Conservation (phyloP, 2,797 vertebrate species). For the Enteromius treurensis region DNA sequence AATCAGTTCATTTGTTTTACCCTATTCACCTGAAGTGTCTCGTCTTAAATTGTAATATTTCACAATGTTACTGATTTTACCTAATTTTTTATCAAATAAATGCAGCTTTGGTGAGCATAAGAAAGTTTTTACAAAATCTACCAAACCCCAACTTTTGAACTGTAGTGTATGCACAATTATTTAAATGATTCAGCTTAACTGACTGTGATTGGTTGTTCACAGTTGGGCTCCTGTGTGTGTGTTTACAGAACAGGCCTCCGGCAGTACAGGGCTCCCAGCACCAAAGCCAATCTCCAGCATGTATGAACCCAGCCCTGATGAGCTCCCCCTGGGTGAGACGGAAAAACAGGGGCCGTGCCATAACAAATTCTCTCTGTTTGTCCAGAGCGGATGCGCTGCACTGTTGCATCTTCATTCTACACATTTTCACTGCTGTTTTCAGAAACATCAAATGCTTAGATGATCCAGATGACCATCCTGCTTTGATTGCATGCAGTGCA, state of each 20-base stretch:
- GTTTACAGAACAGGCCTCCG: slow-evolving; percentile 78
- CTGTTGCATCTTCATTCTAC: slow-evolving; percentile 1
- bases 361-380: slow-evolving; percentile 29
- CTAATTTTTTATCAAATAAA: background rate
- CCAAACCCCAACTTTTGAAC: background rate
- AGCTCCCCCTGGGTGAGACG: slow-evolving; percentile 81
- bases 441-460: slow-evolving; percentile 11
- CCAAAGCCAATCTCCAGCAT: slow-evolving; percentile 73
- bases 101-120: background rate
- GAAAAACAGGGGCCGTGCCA: slow-evolving; percentile 19
- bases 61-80: background rate
- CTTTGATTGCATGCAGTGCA: slow-evolving; percentile 19
- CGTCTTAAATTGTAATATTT: background rate
- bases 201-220: slow-evolving; percentile 61
- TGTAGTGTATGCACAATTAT: background rate
- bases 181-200: background rate
- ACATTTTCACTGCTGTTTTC: slow-evolving; percentile 15
- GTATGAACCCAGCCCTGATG: slow-evolving; percentile 80
- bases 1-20: too few relatives aligned
- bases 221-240: slow-evolving; percentile 70
- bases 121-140: background rate
- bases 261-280: slow-evolving; percentile 76
- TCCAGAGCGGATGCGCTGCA: background rate
- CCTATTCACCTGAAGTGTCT: too few relatives aligned
- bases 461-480: background rate